Evolutionary conservation across 2,888 invertebrate species (phyloP).

Genomic region (Pandemis corylana): DNA sequence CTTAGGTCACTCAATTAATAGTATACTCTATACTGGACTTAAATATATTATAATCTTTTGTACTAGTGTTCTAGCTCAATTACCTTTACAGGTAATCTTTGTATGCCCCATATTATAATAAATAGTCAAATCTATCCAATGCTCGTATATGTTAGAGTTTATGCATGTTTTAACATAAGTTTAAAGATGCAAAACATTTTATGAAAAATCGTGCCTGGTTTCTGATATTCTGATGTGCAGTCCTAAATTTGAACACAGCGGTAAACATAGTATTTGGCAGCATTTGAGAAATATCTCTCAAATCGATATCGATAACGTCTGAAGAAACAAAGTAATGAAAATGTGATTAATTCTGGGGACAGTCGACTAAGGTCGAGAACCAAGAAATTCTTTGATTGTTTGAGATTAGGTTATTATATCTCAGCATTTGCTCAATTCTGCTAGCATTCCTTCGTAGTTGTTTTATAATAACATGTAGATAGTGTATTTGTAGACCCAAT

Average conservation of each 20-base stretch:
- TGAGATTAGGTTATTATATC: slow-evolving; percentile 46
- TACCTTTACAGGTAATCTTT: slow-evolving; percentile 13
- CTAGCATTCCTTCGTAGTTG: slow-evolving; percentile 62
- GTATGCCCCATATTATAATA: slow-evolving; percentile 15
- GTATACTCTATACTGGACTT: slow-evolving; percentile 39
- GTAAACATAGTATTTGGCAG: not conserved
- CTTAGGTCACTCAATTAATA: slow-evolving; percentile 60
- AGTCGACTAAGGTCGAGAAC: slow-evolving; percentile 17
- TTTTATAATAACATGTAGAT: slow-evolving; percentile 43
- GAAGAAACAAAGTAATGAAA: not conserved
- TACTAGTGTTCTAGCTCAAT: slow-evolving; percentile 38
- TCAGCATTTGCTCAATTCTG: slow-evolving; percentile 66
- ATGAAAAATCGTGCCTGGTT: not conserved
- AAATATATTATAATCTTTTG: slow-evolving; percentile 34
- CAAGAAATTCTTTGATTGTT: slow-evolving; percentile 18
- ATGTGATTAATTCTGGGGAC: not conserved
- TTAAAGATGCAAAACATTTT: not conserved
- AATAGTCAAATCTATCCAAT: slow-evolving; percentile 23
- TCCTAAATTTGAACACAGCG: not conserved
- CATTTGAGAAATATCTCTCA: not conserved
- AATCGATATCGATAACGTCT: not conserved
- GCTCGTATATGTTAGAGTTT: not conserved
- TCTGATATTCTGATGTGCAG: not conserved
- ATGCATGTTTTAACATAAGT: not conserved
- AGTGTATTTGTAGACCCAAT: slow-evolving; percentile 41